Conservation (phyloP, 2,888 invertebrate genomes). For the Blastobasis lacticolella region DNA sequence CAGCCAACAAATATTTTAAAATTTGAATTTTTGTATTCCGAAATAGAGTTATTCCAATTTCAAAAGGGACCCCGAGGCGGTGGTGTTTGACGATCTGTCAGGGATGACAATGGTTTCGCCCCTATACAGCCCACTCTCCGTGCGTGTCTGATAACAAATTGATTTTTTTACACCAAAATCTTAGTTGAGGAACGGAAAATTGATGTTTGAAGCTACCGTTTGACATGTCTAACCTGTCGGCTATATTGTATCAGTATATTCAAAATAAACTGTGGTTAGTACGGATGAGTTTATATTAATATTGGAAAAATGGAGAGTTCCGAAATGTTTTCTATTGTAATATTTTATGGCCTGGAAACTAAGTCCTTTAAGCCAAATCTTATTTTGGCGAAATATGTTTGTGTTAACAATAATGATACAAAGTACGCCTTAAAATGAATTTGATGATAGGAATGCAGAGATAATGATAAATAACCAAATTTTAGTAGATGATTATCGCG, state of each 20-base stretch:
- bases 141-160: conserved; percentile 50
- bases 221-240: neutral
- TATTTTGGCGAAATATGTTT: too few relatives aligned
- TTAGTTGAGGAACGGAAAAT: conserved; percentile 23
- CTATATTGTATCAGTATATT: too few relatives aligned
- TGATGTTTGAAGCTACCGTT: conserved; percentile 32
- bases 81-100: conserved; percentile 57
- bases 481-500: too few relatives aligned
- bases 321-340: neutral
- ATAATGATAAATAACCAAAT: too few relatives aligned
- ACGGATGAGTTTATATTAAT: too few relatives aligned
- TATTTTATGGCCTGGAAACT: too few relatives aligned
- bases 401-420: too few relatives aligned
- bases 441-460: too few relatives aligned
- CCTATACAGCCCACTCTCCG: conserved; percentile 20
- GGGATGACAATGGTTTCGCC: conserved; percentile 34
- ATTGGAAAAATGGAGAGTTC: neutral
- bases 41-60: conserved; percentile 50
- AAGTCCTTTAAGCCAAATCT: too few relatives aligned
- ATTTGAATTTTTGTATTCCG: conserved; percentile 19
- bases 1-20: too few relatives aligned
- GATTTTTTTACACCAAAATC: conserved; percentile 23
- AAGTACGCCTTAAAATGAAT: too few relatives aligned
- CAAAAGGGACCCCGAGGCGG: conserved; percentile 23
- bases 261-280: too few relatives aligned